Evolutionary conservation across 2,113 vertebrate species (phyloP), one percentile per base, ranked within the genome.

Genomic region (Astatoreochromis straeleni): DNA sequence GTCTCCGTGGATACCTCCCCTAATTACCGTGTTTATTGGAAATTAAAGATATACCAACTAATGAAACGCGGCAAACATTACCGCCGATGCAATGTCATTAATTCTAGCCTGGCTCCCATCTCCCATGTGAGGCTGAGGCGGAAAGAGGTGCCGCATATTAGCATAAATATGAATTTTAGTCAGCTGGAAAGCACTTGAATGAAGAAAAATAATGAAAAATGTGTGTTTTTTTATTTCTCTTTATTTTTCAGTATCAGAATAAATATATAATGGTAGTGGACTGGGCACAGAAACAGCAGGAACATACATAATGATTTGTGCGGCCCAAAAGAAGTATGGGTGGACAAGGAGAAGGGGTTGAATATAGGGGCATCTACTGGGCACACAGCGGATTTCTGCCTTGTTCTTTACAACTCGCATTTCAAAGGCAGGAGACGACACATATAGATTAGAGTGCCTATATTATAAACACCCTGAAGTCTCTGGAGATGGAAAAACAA

Each of bases 11-110:
- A 96, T 96, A 96, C 95, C 93, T 93, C 86, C 82, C 93, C 95
- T 97, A 97, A 97, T 97, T 96, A 96, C 96, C 92, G 95, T 96
- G 96, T 97, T 97, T 97, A 96, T 97, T 96, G 96, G 96, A 97
- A 96, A 97, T 97, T 97, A 97, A 97, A 97, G 96, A 96, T 96
- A 96, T 95, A 96, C 95, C 95, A 93, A 94, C 95, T 96, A 96
- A 96, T 97, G 96, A 97, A 96, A 96, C 95, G 94, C 93, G 88
- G 95, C 94, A 95, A 96, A 95, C 95, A 96, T 96, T 96, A 96
- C 95, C 92, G 82, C 92, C 92, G 82, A 96, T 95, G 95, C 94
- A 93, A 94, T 95, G 95, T 96, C 96, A 96, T 96, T 96, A 96
- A 96, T 96, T 96, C 95, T 93, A 91, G 92, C 94, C 95, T 87